Percentiles rank a stretch among this genome's conserved stretches.
Conservation (phyloP, 1,140 invertebrate genomes). For the Bombus turneri region DNA sequence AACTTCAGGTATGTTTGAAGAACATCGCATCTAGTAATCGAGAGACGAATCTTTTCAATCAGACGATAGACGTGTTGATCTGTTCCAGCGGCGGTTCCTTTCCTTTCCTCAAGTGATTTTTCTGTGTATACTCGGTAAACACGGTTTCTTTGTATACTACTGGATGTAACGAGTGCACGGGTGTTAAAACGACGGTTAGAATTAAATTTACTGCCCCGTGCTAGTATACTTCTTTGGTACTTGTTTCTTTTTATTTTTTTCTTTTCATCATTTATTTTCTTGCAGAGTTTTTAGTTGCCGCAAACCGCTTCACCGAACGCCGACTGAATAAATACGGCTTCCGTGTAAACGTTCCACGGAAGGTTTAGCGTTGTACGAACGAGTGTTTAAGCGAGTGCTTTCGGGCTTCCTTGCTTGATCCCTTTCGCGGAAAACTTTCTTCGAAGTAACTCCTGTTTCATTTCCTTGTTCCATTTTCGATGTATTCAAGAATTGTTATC, state of each 20-base stretch:
- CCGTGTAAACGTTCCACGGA: not conserved
- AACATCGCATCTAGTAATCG: not conserved
- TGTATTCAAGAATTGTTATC: not conserved
- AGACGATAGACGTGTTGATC: not conserved
- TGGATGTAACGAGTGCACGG: too few relatives aligned
- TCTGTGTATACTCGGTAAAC: too few relatives aligned
- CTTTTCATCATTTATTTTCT: conserved; percentile 1
- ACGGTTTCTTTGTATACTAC: not conserved
- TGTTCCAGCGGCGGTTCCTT: not conserved
- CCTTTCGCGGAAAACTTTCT: too few relatives aligned
- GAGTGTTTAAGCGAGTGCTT: conserved; percentile 6
- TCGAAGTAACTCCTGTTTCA: too few relatives aligned
- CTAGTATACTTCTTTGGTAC: not conserved
- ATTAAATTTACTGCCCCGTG: not conserved
- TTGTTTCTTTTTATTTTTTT: not conserved
- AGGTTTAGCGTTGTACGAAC: not conserved
- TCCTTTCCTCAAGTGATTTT: not conserved
- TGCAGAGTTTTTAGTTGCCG: conserved; percentile 2
- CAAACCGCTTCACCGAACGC: not conserved
- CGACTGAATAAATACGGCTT: conserved; percentile 19
- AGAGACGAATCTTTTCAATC: too few relatives aligned
- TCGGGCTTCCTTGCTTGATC: not conserved
- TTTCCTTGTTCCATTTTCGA: not conserved
- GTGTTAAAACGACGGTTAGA: not conserved
- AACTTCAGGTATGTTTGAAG: conserved; percentile 38